Percentiles rank a stretch among this genome's conserved stretches.
phyloP scores from a whole-genome alignment of 37 sponge, comb jelly and placozoan species.

The Cliona cf. orientalis region DNA sequence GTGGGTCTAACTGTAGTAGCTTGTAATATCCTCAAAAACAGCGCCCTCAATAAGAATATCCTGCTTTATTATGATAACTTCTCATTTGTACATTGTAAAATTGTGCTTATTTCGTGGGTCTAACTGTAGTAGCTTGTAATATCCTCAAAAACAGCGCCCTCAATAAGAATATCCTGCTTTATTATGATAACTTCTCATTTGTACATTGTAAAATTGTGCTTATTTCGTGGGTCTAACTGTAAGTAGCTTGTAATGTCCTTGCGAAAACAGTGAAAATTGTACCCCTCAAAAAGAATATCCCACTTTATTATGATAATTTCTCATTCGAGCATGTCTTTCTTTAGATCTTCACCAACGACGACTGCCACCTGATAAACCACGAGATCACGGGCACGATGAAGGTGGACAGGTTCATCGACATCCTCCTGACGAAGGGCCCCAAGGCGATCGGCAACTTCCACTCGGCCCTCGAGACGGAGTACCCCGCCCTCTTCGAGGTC shows the following conservation, averaged over 20 bases:
- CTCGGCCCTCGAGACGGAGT: conserved; percentile 46
- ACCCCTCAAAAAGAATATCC: neutral
- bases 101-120: neutral
- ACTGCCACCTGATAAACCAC: conserved; percentile 46
- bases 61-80: neutral
- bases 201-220: too few species aligned
- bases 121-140: neutral
- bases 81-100: neutral
- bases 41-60: neutral
- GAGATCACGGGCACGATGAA: conserved; percentile 13
- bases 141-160: neutral
- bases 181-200: neutral
- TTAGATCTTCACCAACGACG: conserved; percentile 46
- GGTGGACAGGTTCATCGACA: conserved; percentile 68
- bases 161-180: neutral
- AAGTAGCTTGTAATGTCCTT: neutral
- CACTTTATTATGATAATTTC: neutral
- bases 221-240: neutral
- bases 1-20: neutral
- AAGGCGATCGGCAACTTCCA: conserved; percentile 52
- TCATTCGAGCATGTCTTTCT: neutral
- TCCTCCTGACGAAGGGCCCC: conserved; percentile 63
- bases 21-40: neutral
- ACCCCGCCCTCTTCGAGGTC: conserved; percentile 49
- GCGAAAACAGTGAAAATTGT: neutral